Evolutionary conservation across 2,888 invertebrate species (phyloP).

Genomic region (Orchesella flavescens): DNA sequence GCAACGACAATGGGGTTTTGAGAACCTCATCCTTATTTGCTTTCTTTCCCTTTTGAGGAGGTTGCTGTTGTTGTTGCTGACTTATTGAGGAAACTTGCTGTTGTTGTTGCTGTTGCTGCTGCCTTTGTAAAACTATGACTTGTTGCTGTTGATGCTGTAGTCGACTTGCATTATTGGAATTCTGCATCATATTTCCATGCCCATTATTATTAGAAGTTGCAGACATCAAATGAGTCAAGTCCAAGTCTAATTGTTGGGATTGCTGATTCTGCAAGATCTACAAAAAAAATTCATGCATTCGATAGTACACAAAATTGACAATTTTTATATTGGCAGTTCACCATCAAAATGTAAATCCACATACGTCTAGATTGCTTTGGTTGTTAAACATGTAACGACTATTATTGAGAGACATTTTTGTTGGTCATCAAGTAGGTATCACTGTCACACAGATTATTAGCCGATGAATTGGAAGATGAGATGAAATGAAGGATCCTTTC

Average conservation of each 20-base stretch:
- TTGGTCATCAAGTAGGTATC: no score
- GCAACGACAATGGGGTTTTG: constrained; percentile 66
- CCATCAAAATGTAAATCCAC: no score
- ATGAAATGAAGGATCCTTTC: no score
- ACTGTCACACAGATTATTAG: no score
- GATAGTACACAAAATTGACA: no score
- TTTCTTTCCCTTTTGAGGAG: not conserved
- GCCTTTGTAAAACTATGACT: not conserved
- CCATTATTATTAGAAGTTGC: not conserved
- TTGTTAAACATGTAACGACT: no score
- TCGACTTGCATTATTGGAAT: not conserved
- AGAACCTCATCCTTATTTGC: constrained; percentile 24
- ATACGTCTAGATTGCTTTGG: no score
- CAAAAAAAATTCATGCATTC: no score
- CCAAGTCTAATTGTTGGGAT: constrained; percentile 22
- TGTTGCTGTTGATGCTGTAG: not conserved
- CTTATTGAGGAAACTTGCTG: not conserved
- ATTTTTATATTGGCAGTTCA: no score
- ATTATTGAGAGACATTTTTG: no score
- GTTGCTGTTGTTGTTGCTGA: constrained; percentile 6
- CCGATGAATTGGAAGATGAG: no score
- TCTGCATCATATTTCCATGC: constrained; percentile 17
- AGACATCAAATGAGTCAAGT: constrained; percentile 17
- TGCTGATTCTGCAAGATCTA: constrained; percentile 3
- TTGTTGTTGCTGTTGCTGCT: not conserved